Base-by-base conservation (phyloP, 2,888 invertebrate genomes). In the Leuctra nigra region DNA sequence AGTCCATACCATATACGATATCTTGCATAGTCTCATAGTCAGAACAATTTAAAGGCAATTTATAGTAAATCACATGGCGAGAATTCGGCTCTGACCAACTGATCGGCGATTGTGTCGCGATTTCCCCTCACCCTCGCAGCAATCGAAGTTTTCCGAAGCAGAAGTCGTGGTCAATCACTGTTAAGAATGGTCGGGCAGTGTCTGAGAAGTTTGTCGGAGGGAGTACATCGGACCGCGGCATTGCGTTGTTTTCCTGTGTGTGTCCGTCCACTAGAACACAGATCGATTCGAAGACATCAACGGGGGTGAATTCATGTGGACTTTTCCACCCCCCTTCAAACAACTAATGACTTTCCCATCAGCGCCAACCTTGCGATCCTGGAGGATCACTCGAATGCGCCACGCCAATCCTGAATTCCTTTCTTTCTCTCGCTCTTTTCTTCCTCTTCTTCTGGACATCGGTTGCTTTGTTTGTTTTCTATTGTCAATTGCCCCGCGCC, bases 341-440 rank as follows among this genome's bases (percentile, higher is more conserved):
- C 60, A 55, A 60, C 61, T 61, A 61, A 61, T 61, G 61, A 61
- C 61, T 58, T 58, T 61, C 58, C 61, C 61, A 58, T 57, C 57
- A 59, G 55, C 61, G 57, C 61, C 58, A 33, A 52, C 57, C 54
- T 9, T 9, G 16, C 20, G 48, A 48, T 23, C 48, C 16, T 6
- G 29, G 23, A 48, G n/a, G n/a, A n/a, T n/a, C n/a, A 18, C 48
- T 11, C 33, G 13, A 29, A n/a, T n/a, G 29, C 29, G 29, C 29
- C 29, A 29, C 11, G 29, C 44, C 44, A 44, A 44, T 44, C 44
- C 18, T 23, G 23, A n/a, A 22, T 23, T 22, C 44, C 23, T 44
- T 23, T 20, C 44, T 44, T 29, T 29, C 11, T 29, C 29, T 29
- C 11, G 29, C 29, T 29, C 6, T 29, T 7, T 29, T 29, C 11